These are phyloP conservation scores for Laspeyria flexula DNA, from an alignment of 2,888 invertebrate species.

Conservation along the genomic window DNA sequence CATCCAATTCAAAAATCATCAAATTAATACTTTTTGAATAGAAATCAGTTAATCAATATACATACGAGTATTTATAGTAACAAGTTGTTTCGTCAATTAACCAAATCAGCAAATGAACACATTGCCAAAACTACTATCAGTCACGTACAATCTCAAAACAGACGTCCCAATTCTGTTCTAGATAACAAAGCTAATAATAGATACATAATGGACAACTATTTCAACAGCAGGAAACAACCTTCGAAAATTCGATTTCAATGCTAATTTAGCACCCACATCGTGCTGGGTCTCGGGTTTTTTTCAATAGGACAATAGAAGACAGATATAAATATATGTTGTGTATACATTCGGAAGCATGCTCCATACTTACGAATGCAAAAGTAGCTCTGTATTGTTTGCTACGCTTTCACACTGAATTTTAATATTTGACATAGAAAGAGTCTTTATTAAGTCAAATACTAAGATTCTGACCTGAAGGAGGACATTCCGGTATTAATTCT, in stretches of 20 bases:
- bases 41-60: no score
- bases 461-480: no score
- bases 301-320: background rate
- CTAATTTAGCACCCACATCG: constrained; percentile 31
- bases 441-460: no score
- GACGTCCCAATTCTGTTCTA: background rate
- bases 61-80: no score
- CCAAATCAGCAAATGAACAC: background rate
- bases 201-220: constrained; percentile 18
- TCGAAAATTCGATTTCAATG: constrained; percentile 16
- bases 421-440: no score
- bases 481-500: no score
- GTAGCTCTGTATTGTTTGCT: no score
- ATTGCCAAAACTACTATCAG: background rate
- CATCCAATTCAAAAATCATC: no score
- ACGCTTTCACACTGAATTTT: no score
- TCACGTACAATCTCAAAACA: background rate
- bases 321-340: background rate
- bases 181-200: constrained; percentile 34
- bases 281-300: background rate
- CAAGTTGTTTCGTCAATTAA: no score
- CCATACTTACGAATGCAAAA: background rate
- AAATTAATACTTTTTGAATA: no score
- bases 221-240: constrained; percentile 27
- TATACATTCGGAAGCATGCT: background rate